Evolutionary conservation across 2,113 vertebrate genomes (phyloP), one percentile per base, ranked within the genome.

Genomic region (Chrysemys picta): DNA sequence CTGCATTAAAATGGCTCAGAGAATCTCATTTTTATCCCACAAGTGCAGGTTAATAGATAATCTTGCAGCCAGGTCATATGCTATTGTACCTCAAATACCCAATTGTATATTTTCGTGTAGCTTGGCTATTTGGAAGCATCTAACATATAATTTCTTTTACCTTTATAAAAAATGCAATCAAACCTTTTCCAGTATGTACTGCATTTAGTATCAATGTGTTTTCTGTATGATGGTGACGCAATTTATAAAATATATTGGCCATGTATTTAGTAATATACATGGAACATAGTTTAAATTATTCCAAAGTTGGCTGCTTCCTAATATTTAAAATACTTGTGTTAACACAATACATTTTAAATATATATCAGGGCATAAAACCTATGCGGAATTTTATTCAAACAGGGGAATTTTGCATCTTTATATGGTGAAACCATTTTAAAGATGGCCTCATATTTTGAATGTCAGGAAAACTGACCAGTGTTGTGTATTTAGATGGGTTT

Each of bases 401-500:
- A 31, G 54, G 65, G 49, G 42, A 25, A 8, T 31, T 79, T 79
- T 57, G 82, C 62, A 29, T 57, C 8, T 6, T n/a, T 45, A 53
- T 56, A 76, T 62, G 35, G 21, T 5, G 35, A 65, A n/a, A 42
- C 49, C 65, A 54, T 75, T 86, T 75, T 42, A 75, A 65, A 45
- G n/a, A 62, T 76, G 49, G n/a, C 12, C n/a, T 16, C 69, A 49
- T 1, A 7, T 35, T 75, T 76, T 88, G 85, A 89, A 24, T 38
- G 82, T 69, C 5, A 29, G 59, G 1, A 38, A 24, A 5, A 0
- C 50, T 86, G 17, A 84, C 87, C 21, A 47, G 16, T 72, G 95
- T 95, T 93, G 90, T 84, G 53, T 59, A 21, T 87, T 84, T 62
- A 27, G 62, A 56, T 54, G 76, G 17, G 49, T 82, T 84, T 82